A percentile compares a stretch with the other conserved stretches of the same genome.
Evolutionary conservation across 2,888 invertebrate genomes (phyloP).

Genomic region (Argyra leucocephala): DNA sequence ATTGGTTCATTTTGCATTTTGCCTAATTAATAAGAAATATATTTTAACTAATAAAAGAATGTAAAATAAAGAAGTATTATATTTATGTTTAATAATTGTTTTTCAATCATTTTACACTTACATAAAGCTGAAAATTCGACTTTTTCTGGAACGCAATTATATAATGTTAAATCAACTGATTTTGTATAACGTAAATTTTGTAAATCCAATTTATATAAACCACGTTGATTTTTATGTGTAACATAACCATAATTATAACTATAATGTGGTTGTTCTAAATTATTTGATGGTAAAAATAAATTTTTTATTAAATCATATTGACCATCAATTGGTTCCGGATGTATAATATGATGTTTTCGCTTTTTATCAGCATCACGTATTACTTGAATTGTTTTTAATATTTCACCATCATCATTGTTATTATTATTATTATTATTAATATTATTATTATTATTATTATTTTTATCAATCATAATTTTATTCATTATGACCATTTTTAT

Average conservation of each 20-base stretch:
- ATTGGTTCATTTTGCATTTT: too few relatives aligned
- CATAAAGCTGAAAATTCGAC: slow-evolving; percentile 63
- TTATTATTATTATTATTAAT: not conserved
- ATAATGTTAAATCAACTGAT: slow-evolving; percentile 59
- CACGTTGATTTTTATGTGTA: slow-evolving; percentile 60
- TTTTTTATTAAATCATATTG: slow-evolving; percentile 63
- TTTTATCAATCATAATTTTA: not conserved
- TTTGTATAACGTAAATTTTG: slow-evolving; percentile 60
- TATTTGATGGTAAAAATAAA: slow-evolving; percentile 52
- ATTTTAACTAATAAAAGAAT: too few relatives aligned
- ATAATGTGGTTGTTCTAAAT: slow-evolving; percentile 48
- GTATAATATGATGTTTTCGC: slow-evolving; percentile 60
- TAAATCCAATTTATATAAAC: slow-evolving; percentile 63
- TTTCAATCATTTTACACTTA: slow-evolving; percentile 49
- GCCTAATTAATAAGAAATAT: too few relatives aligned
- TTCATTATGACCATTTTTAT: not conserved
- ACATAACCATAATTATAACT: slow-evolving; percentile 64
- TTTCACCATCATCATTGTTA: not conserved
- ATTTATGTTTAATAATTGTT: too few relatives aligned
- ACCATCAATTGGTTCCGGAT: slow-evolving; percentile 64
- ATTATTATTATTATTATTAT: not conserved
- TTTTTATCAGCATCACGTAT: slow-evolving; percentile 63
- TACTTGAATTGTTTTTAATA: slow-evolving; percentile 42
- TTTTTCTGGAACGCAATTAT: slow-evolving; percentile 61
- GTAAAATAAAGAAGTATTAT: not conserved